These are phyloP conservation scores for Bubo scandiacus DNA, from an alignment of 2,113 vertebrate species.

Conservation along the genomic window DNA sequence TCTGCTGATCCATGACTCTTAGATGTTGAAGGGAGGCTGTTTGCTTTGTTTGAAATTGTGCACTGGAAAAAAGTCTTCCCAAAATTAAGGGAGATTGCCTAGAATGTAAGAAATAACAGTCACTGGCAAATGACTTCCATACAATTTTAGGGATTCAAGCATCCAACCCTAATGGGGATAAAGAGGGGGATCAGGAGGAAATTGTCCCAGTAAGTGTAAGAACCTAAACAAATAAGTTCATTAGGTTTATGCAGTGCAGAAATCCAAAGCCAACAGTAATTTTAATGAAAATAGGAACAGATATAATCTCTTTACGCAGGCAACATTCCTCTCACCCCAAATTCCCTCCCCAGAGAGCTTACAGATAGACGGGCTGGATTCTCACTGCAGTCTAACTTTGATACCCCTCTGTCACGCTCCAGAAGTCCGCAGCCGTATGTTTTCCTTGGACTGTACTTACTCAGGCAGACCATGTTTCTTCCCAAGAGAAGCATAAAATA, in stretches of 20 bases:
- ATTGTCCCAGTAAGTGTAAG: not conserved
- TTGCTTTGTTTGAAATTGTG: not conserved
- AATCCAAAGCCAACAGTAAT: not conserved
- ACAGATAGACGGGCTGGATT: not conserved
- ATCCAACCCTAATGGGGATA: not conserved
- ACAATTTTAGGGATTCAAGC: not conserved
- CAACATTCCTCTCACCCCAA: not conserved
- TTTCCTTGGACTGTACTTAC: not conserved
- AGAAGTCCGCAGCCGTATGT: not conserved
- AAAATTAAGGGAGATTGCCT: not conserved
- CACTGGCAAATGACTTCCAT: not conserved
- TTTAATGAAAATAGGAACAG: not conserved
- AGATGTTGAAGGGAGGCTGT: not conserved
- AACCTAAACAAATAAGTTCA: not conserved
- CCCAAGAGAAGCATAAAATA: conserved; percentile 21
- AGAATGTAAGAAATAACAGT: not conserved
- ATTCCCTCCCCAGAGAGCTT: not conserved
- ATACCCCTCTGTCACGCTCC: not conserved
- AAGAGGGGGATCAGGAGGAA: not conserved
- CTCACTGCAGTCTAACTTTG: not conserved
- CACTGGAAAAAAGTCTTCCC: not conserved
- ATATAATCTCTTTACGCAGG: not conserved
- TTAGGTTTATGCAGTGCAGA: not conserved
- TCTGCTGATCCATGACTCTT: not conserved
- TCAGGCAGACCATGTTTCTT: not conserved